Evolutionary conservation across 53 echinoderm and acorn worm genomes (phyloP).

Genomic region (Henricia sp.): DNA sequence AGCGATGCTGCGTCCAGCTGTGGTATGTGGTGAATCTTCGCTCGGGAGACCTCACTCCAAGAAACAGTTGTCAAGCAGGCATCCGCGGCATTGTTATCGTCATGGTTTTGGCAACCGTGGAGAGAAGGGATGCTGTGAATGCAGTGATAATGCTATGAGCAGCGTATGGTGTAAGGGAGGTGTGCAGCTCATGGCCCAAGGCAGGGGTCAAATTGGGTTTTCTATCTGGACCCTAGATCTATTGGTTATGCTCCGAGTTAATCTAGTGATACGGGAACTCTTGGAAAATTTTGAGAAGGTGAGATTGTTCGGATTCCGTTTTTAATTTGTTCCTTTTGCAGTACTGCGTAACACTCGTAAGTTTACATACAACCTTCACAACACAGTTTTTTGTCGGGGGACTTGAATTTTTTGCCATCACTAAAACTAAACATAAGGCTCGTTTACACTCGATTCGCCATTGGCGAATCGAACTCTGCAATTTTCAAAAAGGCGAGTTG

Average conservation of each 20-base stretch:
- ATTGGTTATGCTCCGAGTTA: conserved; percentile 64
- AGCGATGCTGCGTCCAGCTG: not conserved
- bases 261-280: conserved; percentile 67
- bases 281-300: conserved; percentile 75
- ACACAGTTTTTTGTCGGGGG: not conserved
- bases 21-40: conserved; percentile 22
- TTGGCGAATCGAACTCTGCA: no score
- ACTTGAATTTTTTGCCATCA: not conserved
- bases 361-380: not conserved
- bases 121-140: not conserved
- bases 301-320: not conserved
- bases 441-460: no score
- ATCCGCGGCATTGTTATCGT: not conserved
- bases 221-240: not conserved
- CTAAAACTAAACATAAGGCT: no score
- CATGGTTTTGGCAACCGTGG: not conserved
- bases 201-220: not conserved
- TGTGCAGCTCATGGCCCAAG: not conserved
- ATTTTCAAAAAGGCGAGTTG: no score
- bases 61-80: conserved; percentile 33
- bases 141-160: not conserved
- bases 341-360: not conserved
- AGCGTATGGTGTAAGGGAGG: not conserved
- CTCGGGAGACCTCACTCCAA: not conserved
- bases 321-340: not conserved